Base-by-base conservation (phyloP, 2,113 vertebrate species). In the Myotis lucifugus region DNA sequence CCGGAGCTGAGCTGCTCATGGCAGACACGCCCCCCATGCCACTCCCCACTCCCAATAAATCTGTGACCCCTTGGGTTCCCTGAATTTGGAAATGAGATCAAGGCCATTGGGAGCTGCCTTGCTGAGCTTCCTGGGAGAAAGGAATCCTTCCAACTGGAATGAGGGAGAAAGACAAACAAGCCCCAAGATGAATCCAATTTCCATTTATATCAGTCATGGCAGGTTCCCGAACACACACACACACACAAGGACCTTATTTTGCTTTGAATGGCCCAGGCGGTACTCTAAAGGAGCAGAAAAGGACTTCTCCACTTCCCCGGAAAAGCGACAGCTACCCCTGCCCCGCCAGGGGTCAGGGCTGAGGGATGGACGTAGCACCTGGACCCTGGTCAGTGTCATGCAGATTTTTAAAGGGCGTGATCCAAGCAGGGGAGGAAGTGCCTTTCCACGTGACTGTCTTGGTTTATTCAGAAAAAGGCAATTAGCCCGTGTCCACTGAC, bases 41-140 rank as follows among this genome's bases (percentile, higher is more conserved):
- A 19, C n/a, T 54, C 50, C 73, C 69, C 69, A 64, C 61, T 56
- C 77, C 67, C 93, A 82, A 15, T 23, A 77, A 64, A 72, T 73
- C 85, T 48, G 37, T 17, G 70, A 37, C 73, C 54, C 52, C n/a
- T 1, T 48, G 72, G 34, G 21, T 32, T 42, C 61, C 72, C 88
- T 4, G 50, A 52, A 74, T 66, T 69, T 87, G 83, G 87, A 87
- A 90, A 83, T 17, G 64, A 94, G 76, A 93, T 93, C 46, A 86
- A 94, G 83, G 54, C 46, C 29, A 0, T 64, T 21, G 48, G 70
- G 87, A 78, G 70, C 27, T 32, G 79, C 59, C 74, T 93, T 21
- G 8, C 78, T 48, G 42, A 88, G 54, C 59, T 91, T 93, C 40
- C 76, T 48, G 66, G 79, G 79, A 90, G 92, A 93, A 86, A 94